Base-by-base conservation (phyloP, 2,113 vertebrate genomes). In the Vicugna pacos region DNA sequence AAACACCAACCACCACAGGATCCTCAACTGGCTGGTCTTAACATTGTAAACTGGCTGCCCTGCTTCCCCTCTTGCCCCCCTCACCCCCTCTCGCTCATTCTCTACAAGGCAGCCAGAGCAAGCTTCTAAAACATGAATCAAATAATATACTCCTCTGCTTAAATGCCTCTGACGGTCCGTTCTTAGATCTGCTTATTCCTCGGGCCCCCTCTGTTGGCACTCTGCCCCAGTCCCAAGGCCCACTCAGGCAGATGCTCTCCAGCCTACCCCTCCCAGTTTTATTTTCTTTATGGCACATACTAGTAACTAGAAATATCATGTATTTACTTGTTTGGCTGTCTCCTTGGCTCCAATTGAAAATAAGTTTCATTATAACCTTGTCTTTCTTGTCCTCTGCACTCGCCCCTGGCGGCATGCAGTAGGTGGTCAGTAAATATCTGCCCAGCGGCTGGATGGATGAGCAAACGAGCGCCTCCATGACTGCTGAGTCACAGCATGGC, bases 1-100 rank as follows among this genome's bases (percentile, higher is more conserved):
- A 56, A 12, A 38, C 42, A 48, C 13, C 5, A 0, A 10, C 8
- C 0, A 48, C 26, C 0, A 16, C 8, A 24, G 19, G 52, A n/a
- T 9, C 20, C 22, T 10, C 42, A 35, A n/a, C 15, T 10, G 3
- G 46, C 17, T 24, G 38, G 46, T 26, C 54, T 77, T 12, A 5
- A 0, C 5, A 12, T 7, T 30, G 8, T 26, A 11, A 6, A 14
- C 24, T 4, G 35, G 6, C 16, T 3, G 12, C 24, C 8, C 30
- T 6, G 20, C 54, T 69, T 32, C 62, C 28, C 35, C 14, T 77
- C 64, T 52, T 5, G 32, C 26, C 5, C 24, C 28, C 20, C 4
- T 42, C 38, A 5, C 5, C 26, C n/a, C 24, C 42, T 20, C 16
- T 1, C 32, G 7, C 13, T 24, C 32, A 26, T 64, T n/a, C 80